phyloP scores from a whole-genome alignment of 2,113 vertebrate genomes.

The Sinosuthora webbiana region DNA sequence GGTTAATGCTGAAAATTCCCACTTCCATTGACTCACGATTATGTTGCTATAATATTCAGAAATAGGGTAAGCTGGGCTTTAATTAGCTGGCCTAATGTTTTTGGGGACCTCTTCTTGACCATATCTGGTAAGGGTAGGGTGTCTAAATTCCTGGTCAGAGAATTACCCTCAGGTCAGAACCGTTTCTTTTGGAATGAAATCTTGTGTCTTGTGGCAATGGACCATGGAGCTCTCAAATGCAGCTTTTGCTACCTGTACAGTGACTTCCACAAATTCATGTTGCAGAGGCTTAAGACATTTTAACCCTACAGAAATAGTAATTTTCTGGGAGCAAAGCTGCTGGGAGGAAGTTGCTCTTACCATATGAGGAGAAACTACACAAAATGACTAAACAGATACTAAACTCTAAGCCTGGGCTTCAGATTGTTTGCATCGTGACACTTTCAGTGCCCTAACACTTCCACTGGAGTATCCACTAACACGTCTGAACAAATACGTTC shows the following conservation, averaged over 20 bases:
- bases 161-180: neutral
- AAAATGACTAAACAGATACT: neutral
- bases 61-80: neutral
- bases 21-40: neutral
- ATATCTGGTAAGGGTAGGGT: neutral
- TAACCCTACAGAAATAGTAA: neutral
- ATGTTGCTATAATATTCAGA: neutral
- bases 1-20: neutral
- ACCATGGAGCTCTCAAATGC: neutral
- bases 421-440: neutral
- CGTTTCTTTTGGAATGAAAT: neutral
- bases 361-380: neutral
- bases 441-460: neutral
- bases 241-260: neutral
- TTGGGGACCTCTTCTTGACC: neutral
- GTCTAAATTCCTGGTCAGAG: neutral
- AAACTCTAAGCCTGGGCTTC: neutral
- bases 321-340: neutral
- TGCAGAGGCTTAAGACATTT: neutral
- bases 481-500: neutral
- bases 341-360: neutral
- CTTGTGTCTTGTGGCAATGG: neutral
- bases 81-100: neutral
- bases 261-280: neutral
- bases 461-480: neutral